A percentile compares a stretch with the other conserved stretches of the same genome.
These are phyloP conservation scores for Botia kubotai DNA, from an alignment of 2,797 vertebrate species.

Conservation along the genomic window DNA sequence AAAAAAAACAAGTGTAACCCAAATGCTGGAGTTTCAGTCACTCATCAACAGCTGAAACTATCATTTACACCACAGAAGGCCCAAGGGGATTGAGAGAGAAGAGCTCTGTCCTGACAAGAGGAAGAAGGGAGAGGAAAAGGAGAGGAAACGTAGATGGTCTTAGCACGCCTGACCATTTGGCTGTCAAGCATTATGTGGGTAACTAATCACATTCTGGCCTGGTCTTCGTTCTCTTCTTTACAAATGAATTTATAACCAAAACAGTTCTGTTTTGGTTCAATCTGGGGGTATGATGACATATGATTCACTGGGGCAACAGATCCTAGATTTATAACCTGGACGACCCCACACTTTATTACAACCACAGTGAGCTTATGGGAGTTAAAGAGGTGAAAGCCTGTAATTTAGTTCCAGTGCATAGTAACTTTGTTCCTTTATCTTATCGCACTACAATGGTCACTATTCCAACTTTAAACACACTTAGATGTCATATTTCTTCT, in stretches of 20 bases:
- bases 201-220: constrained; percentile 61
- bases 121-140: constrained; percentile 73
- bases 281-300: background rate
- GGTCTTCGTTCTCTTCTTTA: constrained; percentile 11
- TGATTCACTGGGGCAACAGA: background rate
- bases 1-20: constrained; percentile 73
- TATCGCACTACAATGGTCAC: background rate
- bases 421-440: background rate
- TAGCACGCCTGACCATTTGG: constrained; percentile 81
- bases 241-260: background rate
- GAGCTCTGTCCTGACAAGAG: constrained; percentile 67
- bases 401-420: background rate
- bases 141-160: constrained; percentile 56
- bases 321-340: background rate
- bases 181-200: constrained; percentile 68
- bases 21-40: constrained; percentile 67
- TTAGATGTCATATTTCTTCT: background rate
- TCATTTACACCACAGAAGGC: constrained; percentile 75
- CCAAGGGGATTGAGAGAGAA: constrained; percentile 10
- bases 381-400: background rate
- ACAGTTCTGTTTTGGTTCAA: background rate
- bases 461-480: background rate
- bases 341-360: background rate
- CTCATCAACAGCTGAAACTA: constrained; percentile 79
- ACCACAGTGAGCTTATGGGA: background rate